Evolutionary conservation across 2,113 vertebrate genomes (phyloP).

Genomic region (Labeo catla): DNA sequence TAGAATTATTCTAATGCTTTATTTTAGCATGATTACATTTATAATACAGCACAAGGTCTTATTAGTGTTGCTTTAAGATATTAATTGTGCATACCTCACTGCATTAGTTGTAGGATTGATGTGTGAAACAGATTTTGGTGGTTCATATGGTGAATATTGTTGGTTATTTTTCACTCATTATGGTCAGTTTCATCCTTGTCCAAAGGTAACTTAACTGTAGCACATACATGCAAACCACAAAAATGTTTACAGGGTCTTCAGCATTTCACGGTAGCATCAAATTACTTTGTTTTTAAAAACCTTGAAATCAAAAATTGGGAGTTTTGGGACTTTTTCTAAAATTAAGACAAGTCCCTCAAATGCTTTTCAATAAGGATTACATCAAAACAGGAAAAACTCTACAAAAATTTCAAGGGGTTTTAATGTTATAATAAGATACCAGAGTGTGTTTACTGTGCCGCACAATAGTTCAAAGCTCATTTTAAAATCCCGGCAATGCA

Average conservation of each 20-base stretch:
- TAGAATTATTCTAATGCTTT: conserved; percentile 7
- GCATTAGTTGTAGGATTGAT: neutral
- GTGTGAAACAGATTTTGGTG: conserved; percentile 20
- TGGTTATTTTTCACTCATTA: neutral
- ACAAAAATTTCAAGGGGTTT: neutral
- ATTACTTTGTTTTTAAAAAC: neutral
- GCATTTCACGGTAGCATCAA: conserved; percentile 19
- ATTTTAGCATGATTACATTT: conserved; percentile 10
- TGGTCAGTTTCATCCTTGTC: conserved; percentile 10
- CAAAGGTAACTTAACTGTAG: conserved; percentile 18
- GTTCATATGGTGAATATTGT: conserved; percentile 8
- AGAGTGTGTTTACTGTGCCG: conserved; percentile 4
- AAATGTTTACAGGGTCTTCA: conserved; percentile 26
- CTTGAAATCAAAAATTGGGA: neutral
- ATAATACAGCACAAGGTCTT: conserved; percentile 8
- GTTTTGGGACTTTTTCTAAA: neutral
- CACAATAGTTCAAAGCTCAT: no score
- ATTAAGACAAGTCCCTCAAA: neutral
- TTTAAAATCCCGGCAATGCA: neutral
- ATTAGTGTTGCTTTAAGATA: conserved; percentile 4
- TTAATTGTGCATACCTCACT: conserved; percentile 13
- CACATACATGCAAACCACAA: conserved; percentile 15
- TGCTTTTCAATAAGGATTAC: neutral
- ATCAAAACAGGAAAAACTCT: neutral
- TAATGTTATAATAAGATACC: conserved; percentile 1